Base-by-base conservation (phyloP, 64 coral and sea anemone species). In the Acropora tenuis region DNA sequence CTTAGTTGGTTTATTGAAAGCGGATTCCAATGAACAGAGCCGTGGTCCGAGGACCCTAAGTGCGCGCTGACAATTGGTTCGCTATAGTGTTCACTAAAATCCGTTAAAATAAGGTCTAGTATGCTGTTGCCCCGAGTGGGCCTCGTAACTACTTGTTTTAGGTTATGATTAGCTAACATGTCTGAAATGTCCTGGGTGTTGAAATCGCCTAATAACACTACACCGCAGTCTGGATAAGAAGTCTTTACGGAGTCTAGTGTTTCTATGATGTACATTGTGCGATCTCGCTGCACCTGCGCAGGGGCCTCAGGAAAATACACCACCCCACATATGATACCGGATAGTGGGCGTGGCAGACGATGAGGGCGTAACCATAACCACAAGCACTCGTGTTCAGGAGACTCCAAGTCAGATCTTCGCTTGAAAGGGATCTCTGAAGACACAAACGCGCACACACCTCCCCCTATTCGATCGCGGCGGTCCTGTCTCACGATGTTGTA, bases 301-400 rank as follows among this genome's bases (percentile, higher is more conserved):
- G 68, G 84, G 1, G 84, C 61, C 66, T 87, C 84, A 42, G 65
- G 84, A 17, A 69, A 87, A 44, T 87, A 87, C 41, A 72, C 18
- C 2, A 45, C 10, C 4, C 84, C 68, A 87, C 58, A 87, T 71
- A 87, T 87, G 48, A 87, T 87, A 71, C 69, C 66, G 43, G 84
- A 87, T 69, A 30, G 30, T 30, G 30, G 30, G 30, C 0, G 30
- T 30, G 30, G 0, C 30, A 30, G 30, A 30, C 30, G 9, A 5
- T 5, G 52, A 55, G 52, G 52, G 52, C 9, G 52, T 6, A 55
- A 9, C 52, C 1, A 55, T 55, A 55, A 9, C 52, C 52, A 55
- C 52, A 55, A 6, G 52, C 1, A 55, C 9, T 55, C 52, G 52
- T 9, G 52, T 5, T 55, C 52, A 6, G 1, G 52, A 6, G 52